Base-by-base conservation (phyloP, 1,140 invertebrate genomes). In the Gryllus bimaculatus region DNA sequence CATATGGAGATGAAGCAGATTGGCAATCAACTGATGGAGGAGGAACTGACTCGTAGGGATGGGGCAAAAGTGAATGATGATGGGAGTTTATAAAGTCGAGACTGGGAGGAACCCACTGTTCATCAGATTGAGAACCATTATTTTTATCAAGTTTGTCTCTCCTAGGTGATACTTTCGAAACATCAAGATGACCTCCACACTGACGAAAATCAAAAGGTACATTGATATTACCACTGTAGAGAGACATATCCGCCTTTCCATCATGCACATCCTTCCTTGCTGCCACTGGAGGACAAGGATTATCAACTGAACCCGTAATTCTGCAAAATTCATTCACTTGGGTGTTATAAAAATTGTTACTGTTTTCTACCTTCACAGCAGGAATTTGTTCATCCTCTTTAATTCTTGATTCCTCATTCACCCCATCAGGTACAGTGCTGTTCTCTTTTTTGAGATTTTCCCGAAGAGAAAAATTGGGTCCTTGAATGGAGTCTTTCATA, bases 31-130 rank as follows among this genome's bases (percentile, higher is more conserved):
- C 81, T 15, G 84, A 84, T 13, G 83, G 84, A 77, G 84, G 84
- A 74, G 78, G 78, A 26, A 77, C 8, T 39, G 75, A 48, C 26
- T 79, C 79, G 20, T 76, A 79, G 21, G 76, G 79, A 66, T 79
- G 79, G 47, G 54, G 8, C 15, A 49, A 48, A 39, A 79, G 18
- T 8, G 47, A 13, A n/a, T 48, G n/a, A 49, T 79, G 78, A 13
- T 26, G 73, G 47, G 74, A 73, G 39, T 87, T 85, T 81, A 86
- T 85, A 66, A 87, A 86, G 20, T 83, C 86, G 10, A 86, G 86
- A 39, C 89, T 90, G 7, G 90, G 90, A 26, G 90, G 90, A 7
- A 92, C 90, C 90, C 91, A 91, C 78, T 90, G 84, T 82, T 91
- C 90, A 80, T 91, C 90, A 0, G 89, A 87, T 81, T 90, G 87